Base-by-base conservation (phyloP, 2,113 vertebrate species). In the Cyprinodon brontotheroides region DNA sequence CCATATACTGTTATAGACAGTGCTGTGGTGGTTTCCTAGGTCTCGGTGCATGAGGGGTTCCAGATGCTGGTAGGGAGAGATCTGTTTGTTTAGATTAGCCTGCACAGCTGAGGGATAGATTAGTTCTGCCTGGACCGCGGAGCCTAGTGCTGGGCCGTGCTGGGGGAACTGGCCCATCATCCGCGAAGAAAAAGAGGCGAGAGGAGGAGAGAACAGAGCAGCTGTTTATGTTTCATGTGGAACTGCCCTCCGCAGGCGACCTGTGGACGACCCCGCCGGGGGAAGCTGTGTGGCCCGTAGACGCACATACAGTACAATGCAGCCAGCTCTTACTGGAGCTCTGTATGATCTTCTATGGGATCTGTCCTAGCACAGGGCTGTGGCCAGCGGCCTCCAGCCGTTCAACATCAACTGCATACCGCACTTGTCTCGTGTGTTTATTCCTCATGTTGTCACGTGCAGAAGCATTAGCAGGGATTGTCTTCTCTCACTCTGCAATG, bases 71-170 rank as follows among this genome's bases (percentile, higher is more conserved):
- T 94, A 91, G 92, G 63, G 73, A 93, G 88, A 89, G 93, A 95
- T 96, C 92, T 91, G 81, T 96, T 94, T 98, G 96, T 98, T 98
- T 97, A 94, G 95, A 95, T 96, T 96, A 94, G 92, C 84, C 90
- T 83, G 93, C 93, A 93, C 95, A 97, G 95, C 95, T 96, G 96
- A 98, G 96, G 94, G 93, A 82, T 95, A 95, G 96, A 97, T 98
- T 95, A 97, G 94, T 94, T 92, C 95, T 96, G 96, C 94, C 95
- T 95, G 95, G 93, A 94, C 93, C 86, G 82, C 92, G 94, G 94
- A 93, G 92, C 91, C 83, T 92, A 94, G 94, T 93, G 92, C 93
- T 94, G 95, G 94, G 93, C 94, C 85, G 92, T 95, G 91, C 93
- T 92, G 94, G 94, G 91, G 95, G 94, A 57, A 95, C 95, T 76